Evolutionary conservation across 2,888 invertebrate genomes (phyloP).

Genomic region (Nesidiocoris tenuis): DNA sequence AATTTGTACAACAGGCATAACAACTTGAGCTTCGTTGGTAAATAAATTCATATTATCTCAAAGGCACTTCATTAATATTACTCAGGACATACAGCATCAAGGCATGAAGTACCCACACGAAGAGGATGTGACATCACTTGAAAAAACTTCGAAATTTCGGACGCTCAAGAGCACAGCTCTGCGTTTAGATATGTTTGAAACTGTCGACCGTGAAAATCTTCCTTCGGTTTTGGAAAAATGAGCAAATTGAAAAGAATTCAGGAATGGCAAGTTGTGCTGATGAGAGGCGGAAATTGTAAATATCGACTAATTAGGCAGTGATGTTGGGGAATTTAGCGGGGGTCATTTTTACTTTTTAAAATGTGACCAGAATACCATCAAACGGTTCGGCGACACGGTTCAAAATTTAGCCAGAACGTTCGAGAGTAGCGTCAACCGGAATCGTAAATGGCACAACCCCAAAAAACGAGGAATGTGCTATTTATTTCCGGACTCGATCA

Average conservation of each 20-base stretch:
- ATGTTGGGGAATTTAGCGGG: no score
- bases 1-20: slow-evolving; percentile 39
- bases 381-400: no score
- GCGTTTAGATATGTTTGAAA: slow-evolving; percentile 24
- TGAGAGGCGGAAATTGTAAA: no score
- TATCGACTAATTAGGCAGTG: no score
- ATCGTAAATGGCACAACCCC: no score
- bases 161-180: slow-evolving; percentile 11
- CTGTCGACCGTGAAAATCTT: background rate
- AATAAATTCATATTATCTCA: slow-evolving; percentile 41
- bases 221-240: background rate
- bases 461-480: no score
- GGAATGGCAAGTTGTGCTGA: background rate
- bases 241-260: no score
- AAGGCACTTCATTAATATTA: slow-evolving; percentile 49
- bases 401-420: no score
- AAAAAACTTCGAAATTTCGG: slow-evolving; percentile 17
- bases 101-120: slow-evolving; percentile 47
- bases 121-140: slow-evolving; percentile 17
- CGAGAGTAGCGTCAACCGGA: no score
- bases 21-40: slow-evolving; percentile 47
- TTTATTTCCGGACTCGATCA: no score
- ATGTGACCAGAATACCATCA: no score
- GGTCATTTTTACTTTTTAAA: no score
- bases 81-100: slow-evolving; percentile 38